Evolutionary conservation across 2,888 invertebrate genomes (phyloP).

Genomic region (Nesidiocoris tenuis): DNA sequence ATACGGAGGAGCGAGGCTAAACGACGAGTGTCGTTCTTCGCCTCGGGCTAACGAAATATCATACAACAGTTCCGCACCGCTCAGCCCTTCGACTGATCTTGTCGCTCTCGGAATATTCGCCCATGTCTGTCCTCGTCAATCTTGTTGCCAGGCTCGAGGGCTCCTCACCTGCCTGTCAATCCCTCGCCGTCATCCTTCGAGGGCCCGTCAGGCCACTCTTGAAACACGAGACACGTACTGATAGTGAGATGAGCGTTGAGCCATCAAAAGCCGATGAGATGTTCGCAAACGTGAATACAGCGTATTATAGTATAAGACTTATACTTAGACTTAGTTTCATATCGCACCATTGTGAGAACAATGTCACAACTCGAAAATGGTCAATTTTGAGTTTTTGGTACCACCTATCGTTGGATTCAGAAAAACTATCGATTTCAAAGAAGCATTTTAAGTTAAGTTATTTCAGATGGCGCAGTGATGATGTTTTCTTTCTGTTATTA

Average conservation of each 20-base stretch:
- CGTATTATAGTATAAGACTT: too few species aligned
- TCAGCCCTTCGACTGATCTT: background rate
- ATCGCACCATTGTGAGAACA: too few species aligned
- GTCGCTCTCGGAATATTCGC: background rate
- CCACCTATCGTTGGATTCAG: too few species aligned
- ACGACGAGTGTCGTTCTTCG: slow-evolving; percentile 22
- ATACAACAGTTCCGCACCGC: slow-evolving; percentile 1
- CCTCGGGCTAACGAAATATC: slow-evolving; percentile 32
- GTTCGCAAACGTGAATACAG: too few species aligned
- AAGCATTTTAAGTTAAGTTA: too few species aligned
- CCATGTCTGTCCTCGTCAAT: background rate
- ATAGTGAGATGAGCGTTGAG: background rate
- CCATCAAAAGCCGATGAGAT: background rate
- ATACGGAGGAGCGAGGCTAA: slow-evolving; percentile 2
- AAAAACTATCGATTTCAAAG: too few species aligned
- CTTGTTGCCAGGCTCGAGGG: background rate
- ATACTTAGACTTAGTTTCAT: too few species aligned
- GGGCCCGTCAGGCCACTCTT: background rate
- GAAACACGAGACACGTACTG: too few species aligned
- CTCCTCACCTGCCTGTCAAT: background rate
- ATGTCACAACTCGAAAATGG: too few species aligned
- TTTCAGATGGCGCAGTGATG: too few species aligned
- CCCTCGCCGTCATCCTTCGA: background rate
- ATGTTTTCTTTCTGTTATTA: too few species aligned
- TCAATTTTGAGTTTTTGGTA: too few species aligned